Conservation (phyloP, 1,140 invertebrate genomes). For the fruit fly (Drosophila melanogaster) region Release_6_plus_ISO1_MT NT_033779.5:462501-463000, state of each 20-base stretch:
- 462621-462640: slow-evolving; percentile 27
- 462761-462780: slow-evolving; percentile 72
- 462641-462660: slow-evolving; percentile 43
- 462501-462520: background rate
- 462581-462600: slow-evolving; percentile 26
- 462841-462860: slow-evolving; percentile 35
- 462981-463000: background rate
- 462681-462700: slow-evolving; percentile 78
- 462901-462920: slow-evolving; percentile 72
- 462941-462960: slow-evolving; percentile 77
- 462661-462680: slow-evolving; percentile 79
- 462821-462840: slow-evolving; percentile 66
- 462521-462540: slow-evolving; percentile 14
- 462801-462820: slow-evolving; percentile 49
- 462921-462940: slow-evolving; percentile 82
- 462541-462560: slow-evolving; percentile 26
- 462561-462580: background rate
- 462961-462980: slow-evolving; percentile 32
- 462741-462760: slow-evolving; percentile 82
- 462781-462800: slow-evolving; percentile 56
- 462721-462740: slow-evolving; percentile 44
- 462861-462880: slow-evolving; percentile 50
- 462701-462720: slow-evolving; percentile 43
- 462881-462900: slow-evolving; percentile 15
- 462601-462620: slow-evolving; percentile 58